A percentile compares a stretch with the other conserved stretches of the same genome.
These are phyloP conservation scores for Boloria euphrosyne DNA, from an alignment of 2,888 invertebrate genomes.

Conservation along the genomic window DNA sequence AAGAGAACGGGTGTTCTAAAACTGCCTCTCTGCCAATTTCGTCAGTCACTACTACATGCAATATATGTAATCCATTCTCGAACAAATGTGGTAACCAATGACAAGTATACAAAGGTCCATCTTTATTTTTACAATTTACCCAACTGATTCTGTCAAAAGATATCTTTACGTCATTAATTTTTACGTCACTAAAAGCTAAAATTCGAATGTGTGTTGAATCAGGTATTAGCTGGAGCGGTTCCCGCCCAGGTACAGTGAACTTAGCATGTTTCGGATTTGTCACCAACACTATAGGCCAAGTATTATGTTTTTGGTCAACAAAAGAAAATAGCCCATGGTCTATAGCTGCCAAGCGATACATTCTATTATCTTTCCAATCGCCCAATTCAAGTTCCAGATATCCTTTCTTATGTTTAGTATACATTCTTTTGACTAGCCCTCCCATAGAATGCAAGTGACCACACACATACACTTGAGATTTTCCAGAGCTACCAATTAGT, in stretches of 20 bases:
- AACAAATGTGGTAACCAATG: slow-evolving; percentile 88
- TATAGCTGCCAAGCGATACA: slow-evolving; percentile 92
- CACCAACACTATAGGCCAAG: slow-evolving; percentile 91
- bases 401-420: slow-evolving; percentile 91
- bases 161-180: slow-evolving; percentile 85
- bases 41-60: slow-evolving; percentile 84
- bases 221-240: slow-evolving; percentile 85
- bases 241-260: slow-evolving; percentile 87
- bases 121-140: slow-evolving; percentile 82
- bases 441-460: slow-evolving; percentile 95
- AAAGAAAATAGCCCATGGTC: slow-evolving; percentile 95
- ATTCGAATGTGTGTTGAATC: slow-evolving; percentile 91
- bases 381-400: slow-evolving; percentile 93
- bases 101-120: slow-evolving; percentile 87
- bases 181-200: slow-evolving; percentile 88
- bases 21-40: slow-evolving; percentile 78
- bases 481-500: slow-evolving; percentile 82
- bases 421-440: slow-evolving; percentile 91
- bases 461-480: slow-evolving; percentile 90
- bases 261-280: slow-evolving; percentile 95
- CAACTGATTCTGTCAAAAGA: slow-evolving; percentile 85
- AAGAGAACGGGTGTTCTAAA: slow-evolving; percentile 87
- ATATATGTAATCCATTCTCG: slow-evolving; percentile 84
- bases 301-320: slow-evolving; percentile 87
- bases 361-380: slow-evolving; percentile 95